These are phyloP conservation scores for Erebia aethiops DNA, from an alignment of 2,888 invertebrate species.

Conservation along the genomic window DNA sequence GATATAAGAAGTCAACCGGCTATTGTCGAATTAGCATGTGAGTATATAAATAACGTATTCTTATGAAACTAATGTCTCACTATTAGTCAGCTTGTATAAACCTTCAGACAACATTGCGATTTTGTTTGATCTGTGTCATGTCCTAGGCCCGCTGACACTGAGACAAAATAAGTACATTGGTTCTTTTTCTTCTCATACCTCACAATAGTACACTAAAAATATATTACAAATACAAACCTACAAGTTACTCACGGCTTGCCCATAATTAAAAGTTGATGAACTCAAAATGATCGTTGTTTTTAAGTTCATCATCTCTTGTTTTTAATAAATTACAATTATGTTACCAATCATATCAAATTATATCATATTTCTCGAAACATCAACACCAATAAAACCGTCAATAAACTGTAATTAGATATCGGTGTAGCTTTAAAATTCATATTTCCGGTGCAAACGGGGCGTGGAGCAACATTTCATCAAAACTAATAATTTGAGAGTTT, in stretches of 20 bases:
- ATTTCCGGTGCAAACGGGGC: constrained; percentile 66
- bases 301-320: not conserved
- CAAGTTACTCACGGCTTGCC: too few relatives aligned
- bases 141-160: too few relatives aligned
- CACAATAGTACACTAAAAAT: too few relatives aligned
- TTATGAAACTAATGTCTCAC: too few relatives aligned
- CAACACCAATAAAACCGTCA: constrained; percentile 46
- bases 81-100: too few relatives aligned
- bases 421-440: constrained; percentile 46
- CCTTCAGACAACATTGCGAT: too few relatives aligned
- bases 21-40: constrained; percentile 95
- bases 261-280: too few relatives aligned
- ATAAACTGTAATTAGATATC: constrained; percentile 49
- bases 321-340: not conserved
- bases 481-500: constrained; percentile 79
- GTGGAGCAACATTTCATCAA: constrained; percentile 72
- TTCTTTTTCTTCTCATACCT: too few relatives aligned
- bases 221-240: too few relatives aligned
- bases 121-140: too few relatives aligned
- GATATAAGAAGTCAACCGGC: constrained; percentile 95
- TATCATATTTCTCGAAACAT: constrained; percentile 36
- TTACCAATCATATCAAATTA: not conserved
- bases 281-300: not conserved
- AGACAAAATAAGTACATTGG: too few relatives aligned
- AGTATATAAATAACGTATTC: constrained; percentile 77